A percentile compares a stretch with the other conserved stretches of the same genome.
These are phyloP conservation scores for Tipula unca DNA, from an alignment of 2,888 invertebrate species.

Conservation along the genomic window DNA sequence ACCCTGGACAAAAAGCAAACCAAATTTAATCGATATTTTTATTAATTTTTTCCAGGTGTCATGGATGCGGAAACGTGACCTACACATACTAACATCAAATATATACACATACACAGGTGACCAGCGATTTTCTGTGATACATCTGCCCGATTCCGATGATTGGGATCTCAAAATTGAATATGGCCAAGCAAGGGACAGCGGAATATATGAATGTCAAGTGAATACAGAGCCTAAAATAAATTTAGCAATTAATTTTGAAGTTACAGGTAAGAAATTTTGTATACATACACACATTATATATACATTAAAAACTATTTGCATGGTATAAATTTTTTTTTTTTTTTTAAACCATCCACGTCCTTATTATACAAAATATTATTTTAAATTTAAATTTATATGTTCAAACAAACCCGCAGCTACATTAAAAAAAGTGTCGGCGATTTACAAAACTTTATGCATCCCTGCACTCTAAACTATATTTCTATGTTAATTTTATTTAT, in stretches of 20 bases:
- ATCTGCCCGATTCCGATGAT: constrained; percentile 75
- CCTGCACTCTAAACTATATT: background rate
- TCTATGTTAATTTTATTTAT: background rate
- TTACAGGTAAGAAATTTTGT: constrained; percentile 57
- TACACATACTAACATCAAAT: constrained; percentile 77
- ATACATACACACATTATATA: no score
- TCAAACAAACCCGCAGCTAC: background rate
- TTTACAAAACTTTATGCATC: background rate
- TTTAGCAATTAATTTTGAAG: constrained; percentile 67
- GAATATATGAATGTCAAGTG: constrained; percentile 82
- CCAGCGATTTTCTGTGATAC: constrained; percentile 73
- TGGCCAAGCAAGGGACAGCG: constrained; percentile 75
- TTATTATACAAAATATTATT: background rate
- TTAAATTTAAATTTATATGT: background rate
- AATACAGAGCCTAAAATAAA: constrained; percentile 86
- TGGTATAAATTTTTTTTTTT: background rate
- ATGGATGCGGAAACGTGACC: constrained; percentile 43
- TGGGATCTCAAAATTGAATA: constrained; percentile 80
- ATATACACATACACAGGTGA: constrained; percentile 84
- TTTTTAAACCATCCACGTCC: background rate
- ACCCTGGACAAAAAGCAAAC: background rate
- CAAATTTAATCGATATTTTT: background rate
- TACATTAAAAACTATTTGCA: background rate
- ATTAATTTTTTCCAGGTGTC: constrained; percentile 32
- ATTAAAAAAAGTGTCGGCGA: background rate